Percentiles rank a stretch among this genome's conserved stretches.
phyloP scores from a whole-genome alignment of 2,113 vertebrate species.

The Phyllostomus hastatus region DNA sequence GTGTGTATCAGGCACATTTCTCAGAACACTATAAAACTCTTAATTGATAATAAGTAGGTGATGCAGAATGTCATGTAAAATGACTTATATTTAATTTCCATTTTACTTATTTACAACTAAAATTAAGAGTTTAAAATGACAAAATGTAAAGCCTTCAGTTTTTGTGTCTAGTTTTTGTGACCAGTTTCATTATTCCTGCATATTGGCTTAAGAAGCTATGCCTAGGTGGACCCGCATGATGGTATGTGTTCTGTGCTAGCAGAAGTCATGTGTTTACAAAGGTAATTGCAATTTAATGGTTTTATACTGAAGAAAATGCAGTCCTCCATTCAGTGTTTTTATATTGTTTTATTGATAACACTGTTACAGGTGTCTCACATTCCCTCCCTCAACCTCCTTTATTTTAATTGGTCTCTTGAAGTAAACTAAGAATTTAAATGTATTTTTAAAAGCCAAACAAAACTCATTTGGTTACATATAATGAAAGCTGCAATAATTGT shows the following conservation, averaged over 20 bases:
- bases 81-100: background rate
- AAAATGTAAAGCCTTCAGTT: background rate
- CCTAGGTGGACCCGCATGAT: background rate
- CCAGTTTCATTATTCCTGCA: background rate
- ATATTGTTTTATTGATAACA: no score
- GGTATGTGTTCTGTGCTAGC: background rate
- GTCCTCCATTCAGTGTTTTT: background rate
- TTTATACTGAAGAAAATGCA: background rate
- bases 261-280: background rate
- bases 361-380: no score
- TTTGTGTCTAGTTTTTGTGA: background rate
- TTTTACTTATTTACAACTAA: background rate
- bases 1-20: background rate
- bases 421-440: background rate
- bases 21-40: background rate
- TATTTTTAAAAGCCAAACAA: background rate
- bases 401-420: background rate
- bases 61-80: background rate
- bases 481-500: background rate
- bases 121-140: background rate
- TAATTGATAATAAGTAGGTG: background rate
- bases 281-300: background rate
- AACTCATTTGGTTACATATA: background rate
- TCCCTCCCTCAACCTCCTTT: no score
- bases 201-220: background rate